These are phyloP conservation scores for Chromis chromis DNA, from an alignment of 2,797 vertebrate genomes.

Conservation along the genomic window DNA sequence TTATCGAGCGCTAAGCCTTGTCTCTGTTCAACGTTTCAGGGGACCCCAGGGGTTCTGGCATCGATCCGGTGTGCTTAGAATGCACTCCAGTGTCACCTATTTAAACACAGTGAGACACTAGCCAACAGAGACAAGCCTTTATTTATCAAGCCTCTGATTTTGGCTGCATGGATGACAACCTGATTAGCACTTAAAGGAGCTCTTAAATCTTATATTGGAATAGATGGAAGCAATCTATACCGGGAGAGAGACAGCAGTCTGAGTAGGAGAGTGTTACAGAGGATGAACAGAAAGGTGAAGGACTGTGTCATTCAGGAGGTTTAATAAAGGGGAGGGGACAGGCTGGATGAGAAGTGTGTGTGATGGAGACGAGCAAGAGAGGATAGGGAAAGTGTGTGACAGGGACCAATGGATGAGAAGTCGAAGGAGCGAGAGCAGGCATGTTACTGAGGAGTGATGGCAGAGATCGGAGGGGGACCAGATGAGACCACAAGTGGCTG, in stretches of 20 bases:
- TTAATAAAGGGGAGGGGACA: slow-evolving; percentile 66
- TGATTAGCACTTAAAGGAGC: slow-evolving; percentile 84
- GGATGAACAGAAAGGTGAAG: slow-evolving; percentile 65
- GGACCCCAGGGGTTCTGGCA: slow-evolving; percentile 82
- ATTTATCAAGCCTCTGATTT: slow-evolving; percentile 83
- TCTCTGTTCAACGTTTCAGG: slow-evolving; percentile 80
- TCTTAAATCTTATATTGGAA: slow-evolving; percentile 77
- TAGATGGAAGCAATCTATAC: slow-evolving; percentile 63
- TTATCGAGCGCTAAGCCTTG: slow-evolving; percentile 82
- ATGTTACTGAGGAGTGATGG: slow-evolving; percentile 46
- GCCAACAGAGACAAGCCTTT: slow-evolving; percentile 79
- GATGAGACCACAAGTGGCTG: slow-evolving; percentile 56
- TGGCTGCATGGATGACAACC: slow-evolving; percentile 81
- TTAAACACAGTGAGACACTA: slow-evolving; percentile 75
- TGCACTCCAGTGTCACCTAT: slow-evolving; percentile 82
- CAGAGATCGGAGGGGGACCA: slow-evolving; percentile 51
- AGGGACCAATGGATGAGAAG: slow-evolving; percentile 43
- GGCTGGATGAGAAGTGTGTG: slow-evolving; percentile 47
- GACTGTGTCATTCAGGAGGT: slow-evolving; percentile 67
- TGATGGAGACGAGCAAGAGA: slow-evolving; percentile 43
- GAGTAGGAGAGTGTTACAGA: slow-evolving; percentile 52
- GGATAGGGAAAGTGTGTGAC: slow-evolving; percentile 27
- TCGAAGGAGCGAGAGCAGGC: slow-evolving; percentile 31
- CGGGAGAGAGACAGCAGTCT: slow-evolving; percentile 51
- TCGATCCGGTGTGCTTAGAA: slow-evolving; percentile 82